Evolutionary conservation across 2,888 invertebrate species (phyloP), one percentile per base, ranked within the genome.

Genomic region (Caenorhabditis japonica): DNA sequence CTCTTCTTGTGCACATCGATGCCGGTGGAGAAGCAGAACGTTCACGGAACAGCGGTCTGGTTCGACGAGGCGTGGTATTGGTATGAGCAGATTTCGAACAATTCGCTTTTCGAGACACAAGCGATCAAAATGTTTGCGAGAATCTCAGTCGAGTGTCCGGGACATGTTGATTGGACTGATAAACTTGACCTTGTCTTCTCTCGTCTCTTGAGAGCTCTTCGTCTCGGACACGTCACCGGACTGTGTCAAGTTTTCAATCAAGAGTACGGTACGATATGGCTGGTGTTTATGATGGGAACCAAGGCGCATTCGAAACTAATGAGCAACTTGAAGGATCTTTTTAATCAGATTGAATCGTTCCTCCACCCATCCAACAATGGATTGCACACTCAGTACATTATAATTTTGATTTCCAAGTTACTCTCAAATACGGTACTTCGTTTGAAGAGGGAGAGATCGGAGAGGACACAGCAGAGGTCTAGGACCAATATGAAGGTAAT

Each of bases 331-430:
- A 91, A 92, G 62, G 92, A 93, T 82, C 92, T 95, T 85, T 91
- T 95, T 85, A 92, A 92, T 79, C 92, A 93, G 0, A 90, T 94
- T 3, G 93, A 94, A 88, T 93, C 94, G 4, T 95, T 94, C 89
- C 92, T 93, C 83, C 93, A 96, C 89, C 94, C 94, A 55, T 94
- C 94, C 0, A 96, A 96, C 88, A 89, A 90, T 36, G 95, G 95
- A 25, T 88, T 91, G 46, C 95, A 95, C 94, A 81, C 85, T 2
- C 64, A 56, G 4, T 82, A 83, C 39, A 75, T 89, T 27, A 82
- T 87, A 39, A 80, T 77, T 17, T 76, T 89, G 19, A 89, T 94
- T 3, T 90, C 91, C 53, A 79, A 77, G 69, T 61, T 68, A 23
- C 17, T 68, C 1, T 43, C 60, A n/a, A 39, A 66, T 23, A 66